These are phyloP conservation scores for Acanthurus leucopareius DNA, from an alignment of 2,797 vertebrate species.

Conservation along the genomic window DNA sequence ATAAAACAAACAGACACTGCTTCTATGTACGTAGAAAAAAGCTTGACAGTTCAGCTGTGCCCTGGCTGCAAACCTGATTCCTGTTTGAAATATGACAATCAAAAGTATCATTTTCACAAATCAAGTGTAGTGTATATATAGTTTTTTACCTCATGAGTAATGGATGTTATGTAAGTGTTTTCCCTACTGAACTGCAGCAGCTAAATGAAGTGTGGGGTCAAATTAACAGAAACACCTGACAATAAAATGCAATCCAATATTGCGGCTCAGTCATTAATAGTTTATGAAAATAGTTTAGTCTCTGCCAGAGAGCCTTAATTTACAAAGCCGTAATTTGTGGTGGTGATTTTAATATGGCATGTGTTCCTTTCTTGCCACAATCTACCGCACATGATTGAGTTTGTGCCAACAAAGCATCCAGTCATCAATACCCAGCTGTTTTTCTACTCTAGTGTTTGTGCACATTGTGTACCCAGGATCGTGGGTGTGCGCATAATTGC, in stretches of 20 bases:
- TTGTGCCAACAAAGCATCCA: background rate
- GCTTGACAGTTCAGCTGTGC: no score
- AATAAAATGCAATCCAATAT: background rate
- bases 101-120: no score
- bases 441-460: slow-evolving; percentile 21
- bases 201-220: background rate
- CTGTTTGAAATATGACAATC: no score
- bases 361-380: background rate
- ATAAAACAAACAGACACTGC: no score
- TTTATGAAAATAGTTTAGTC: background rate
- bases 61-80: no score
- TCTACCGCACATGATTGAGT: background rate
- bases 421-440: background rate
- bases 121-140: background rate
- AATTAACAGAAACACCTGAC: background rate
- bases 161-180: background rate
- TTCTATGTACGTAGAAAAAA: no score
- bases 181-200: background rate
- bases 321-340: background rate
- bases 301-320: no score
- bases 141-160: background rate
- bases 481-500: slow-evolving; percentile 21
- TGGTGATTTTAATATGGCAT: background rate
- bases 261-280: background rate
- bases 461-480: slow-evolving; percentile 17